Evolutionary conservation across 2,797 vertebrate genomes (phyloP).

Genomic region (Sciaenops ocellatus): DNA sequence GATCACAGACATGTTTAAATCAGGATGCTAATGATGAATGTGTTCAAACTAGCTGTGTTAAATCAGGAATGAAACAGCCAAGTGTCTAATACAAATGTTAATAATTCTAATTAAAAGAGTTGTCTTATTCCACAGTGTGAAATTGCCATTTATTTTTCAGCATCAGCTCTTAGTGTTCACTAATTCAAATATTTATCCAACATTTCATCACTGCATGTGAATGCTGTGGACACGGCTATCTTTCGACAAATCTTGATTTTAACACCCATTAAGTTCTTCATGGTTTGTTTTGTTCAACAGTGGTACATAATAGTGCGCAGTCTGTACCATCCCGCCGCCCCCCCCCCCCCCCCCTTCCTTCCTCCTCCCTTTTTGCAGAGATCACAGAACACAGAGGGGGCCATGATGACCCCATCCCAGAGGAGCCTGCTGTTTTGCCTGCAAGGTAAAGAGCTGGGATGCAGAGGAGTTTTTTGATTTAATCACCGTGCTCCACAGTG

Average conservation of each 20-base stretch:
- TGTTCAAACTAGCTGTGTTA: constrained; percentile 27
- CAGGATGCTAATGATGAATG: constrained; percentile 55
- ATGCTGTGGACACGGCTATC: constrained; percentile 18
- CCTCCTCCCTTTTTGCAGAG: constrained; percentile 55
- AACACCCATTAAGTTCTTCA: constrained; percentile 47
- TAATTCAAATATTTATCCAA: constrained; percentile 61
- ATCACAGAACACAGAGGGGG: constrained; percentile 82
- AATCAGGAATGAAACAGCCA: constrained; percentile 41
- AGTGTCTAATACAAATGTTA: constrained; percentile 41
- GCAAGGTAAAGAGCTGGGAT: constrained; percentile 82
- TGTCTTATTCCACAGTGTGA: constrained; percentile 28
- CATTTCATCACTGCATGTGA: constrained; percentile 20
- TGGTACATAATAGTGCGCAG: constrained; percentile 59
- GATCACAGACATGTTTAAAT: constrained; percentile 64
- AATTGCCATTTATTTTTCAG: constrained; percentile 37
- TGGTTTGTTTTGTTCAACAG: constrained; percentile 9
- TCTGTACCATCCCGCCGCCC: constrained; percentile 17
- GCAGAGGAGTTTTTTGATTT: constrained; percentile 81
- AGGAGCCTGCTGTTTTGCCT: constrained; percentile 87
- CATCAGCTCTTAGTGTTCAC: constrained; percentile 25
- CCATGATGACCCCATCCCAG: constrained; percentile 80
- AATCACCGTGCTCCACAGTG: constrained; percentile 80
- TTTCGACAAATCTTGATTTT: constrained; percentile 56
- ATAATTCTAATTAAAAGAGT: constrained; percentile 41
- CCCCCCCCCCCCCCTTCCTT: constrained; percentile 11